These are phyloP conservation scores for Bombus confusus DNA, from an alignment of 1,140 invertebrate genomes.

Conservation along the genomic window DNA sequence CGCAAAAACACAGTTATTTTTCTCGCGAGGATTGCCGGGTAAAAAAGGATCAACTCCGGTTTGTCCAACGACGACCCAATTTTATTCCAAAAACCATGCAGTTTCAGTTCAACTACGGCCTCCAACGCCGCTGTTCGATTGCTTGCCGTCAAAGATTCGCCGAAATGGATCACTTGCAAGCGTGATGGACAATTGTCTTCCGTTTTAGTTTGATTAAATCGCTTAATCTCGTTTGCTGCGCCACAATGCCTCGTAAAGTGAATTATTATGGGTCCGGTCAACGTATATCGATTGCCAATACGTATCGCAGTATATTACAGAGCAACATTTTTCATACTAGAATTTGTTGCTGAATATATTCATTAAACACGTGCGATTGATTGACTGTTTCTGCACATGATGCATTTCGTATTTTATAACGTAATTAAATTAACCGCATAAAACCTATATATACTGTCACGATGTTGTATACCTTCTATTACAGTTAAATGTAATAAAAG, in stretches of 20 bases:
- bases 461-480: too few relatives aligned
- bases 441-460: too few relatives aligned
- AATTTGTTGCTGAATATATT: too few relatives aligned
- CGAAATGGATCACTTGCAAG: background rate
- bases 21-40: background rate
- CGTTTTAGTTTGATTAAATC: background rate
- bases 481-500: too few relatives aligned
- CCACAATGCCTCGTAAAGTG: background rate
- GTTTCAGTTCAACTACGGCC: background rate
- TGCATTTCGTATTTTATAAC: too few relatives aligned
- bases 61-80: slow-evolving; percentile 4
- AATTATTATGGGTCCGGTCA: background rate
- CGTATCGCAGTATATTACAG: too few relatives aligned
- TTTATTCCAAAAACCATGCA: slow-evolving; percentile 18
- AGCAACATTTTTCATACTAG: too few relatives aligned
- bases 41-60: slow-evolving; percentile 1
- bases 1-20: slow-evolving; percentile 28
- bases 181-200: background rate
- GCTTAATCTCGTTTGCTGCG: background rate
- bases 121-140: background rate
- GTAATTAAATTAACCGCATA: too few relatives aligned
- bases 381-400: too few relatives aligned
- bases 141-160: background rate
- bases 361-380: too few relatives aligned
- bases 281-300: background rate